phyloP scores from a whole-genome alignment of 2,113 vertebrate species.

The Arvicanthis niloticus region DNA sequence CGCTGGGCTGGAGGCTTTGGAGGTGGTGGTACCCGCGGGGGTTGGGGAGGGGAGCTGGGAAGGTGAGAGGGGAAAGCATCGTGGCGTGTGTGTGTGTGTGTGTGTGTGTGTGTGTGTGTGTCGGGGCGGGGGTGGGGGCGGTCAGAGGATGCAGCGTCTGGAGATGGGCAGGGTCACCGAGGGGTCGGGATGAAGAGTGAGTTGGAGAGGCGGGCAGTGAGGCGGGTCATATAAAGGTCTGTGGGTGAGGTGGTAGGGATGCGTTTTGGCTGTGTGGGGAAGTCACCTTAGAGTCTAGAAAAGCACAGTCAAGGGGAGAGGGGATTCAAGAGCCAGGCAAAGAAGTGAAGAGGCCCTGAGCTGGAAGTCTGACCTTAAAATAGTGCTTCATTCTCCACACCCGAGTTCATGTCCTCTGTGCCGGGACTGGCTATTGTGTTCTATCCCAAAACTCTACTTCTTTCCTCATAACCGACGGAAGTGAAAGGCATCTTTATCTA shows the following conservation, averaged over 20 bases:
- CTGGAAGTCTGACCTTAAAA: conserved; percentile 2
- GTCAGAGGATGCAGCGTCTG: conserved; percentile 50
- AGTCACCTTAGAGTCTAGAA: conserved; percentile 15
- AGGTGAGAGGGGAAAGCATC: conserved; percentile 39
- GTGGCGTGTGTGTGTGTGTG: background rate
- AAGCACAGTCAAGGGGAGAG: background rate
- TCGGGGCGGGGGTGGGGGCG: background rate
- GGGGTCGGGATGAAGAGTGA: conserved; percentile 51
- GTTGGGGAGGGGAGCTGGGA: background rate
- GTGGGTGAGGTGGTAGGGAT: background rate
- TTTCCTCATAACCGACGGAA: background rate
- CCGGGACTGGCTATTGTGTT: background rate
- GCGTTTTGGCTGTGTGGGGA: conserved; percentile 23
- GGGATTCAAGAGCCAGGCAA: conserved; percentile 20
- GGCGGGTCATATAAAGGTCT: background rate
- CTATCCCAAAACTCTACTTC: background rate
- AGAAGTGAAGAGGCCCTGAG: conserved; percentile 60
- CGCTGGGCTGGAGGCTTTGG: conserved; percentile 65
- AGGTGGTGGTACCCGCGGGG: conserved; percentile 52
- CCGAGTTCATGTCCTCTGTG: background rate
- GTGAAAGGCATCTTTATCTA: background rate
- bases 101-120: background rate
- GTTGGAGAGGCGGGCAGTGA: background rate
- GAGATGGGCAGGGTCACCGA: conserved; percentile 64
- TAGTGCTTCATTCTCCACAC: background rate